These are phyloP conservation scores for Patiria pectinifera DNA, from an alignment of 53 echinoderm and acorn worm species.

Conservation along the genomic window DNA sequence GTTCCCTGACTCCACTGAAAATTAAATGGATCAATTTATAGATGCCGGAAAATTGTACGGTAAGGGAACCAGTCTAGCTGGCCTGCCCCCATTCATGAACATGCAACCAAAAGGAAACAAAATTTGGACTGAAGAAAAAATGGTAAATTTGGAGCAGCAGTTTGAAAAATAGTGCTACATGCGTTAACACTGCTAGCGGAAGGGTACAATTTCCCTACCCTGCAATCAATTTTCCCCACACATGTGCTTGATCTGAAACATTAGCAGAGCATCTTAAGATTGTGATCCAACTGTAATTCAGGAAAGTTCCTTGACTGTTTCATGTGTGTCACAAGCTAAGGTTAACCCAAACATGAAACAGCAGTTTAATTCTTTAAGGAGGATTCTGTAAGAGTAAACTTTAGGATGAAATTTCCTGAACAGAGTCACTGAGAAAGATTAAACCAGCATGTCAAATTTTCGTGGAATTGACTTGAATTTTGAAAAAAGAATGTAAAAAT, in stretches of 20 bases:
- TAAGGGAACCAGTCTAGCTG: no score
- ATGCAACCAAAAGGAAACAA: no score
- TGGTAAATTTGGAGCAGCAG: no score
- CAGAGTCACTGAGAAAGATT: not conserved
- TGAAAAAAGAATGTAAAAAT: no score
- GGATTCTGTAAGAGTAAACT: not conserved
- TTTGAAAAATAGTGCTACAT: no score
- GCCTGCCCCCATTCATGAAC: no score
- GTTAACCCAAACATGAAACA: not conserved
- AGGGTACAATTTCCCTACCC: not conserved
- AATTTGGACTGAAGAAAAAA: no score
- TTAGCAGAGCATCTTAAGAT: not conserved
- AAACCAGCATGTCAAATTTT: not conserved
- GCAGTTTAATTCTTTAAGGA: not conserved
- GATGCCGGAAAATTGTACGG: no score
- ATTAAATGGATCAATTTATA: no score
- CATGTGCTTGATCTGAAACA: not conserved
- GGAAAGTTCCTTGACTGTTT: not conserved
- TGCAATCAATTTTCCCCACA: not conserved
- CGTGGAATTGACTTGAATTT: not conserved
- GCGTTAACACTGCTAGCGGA: not conserved
- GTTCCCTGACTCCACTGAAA: no score
- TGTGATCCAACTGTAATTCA: not conserved
- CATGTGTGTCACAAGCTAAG: not conserved
- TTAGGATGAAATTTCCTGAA: not conserved